phyloP scores from a whole-genome alignment of 2,113 vertebrate species.

The Brachypteracias leptosomus region DNA sequence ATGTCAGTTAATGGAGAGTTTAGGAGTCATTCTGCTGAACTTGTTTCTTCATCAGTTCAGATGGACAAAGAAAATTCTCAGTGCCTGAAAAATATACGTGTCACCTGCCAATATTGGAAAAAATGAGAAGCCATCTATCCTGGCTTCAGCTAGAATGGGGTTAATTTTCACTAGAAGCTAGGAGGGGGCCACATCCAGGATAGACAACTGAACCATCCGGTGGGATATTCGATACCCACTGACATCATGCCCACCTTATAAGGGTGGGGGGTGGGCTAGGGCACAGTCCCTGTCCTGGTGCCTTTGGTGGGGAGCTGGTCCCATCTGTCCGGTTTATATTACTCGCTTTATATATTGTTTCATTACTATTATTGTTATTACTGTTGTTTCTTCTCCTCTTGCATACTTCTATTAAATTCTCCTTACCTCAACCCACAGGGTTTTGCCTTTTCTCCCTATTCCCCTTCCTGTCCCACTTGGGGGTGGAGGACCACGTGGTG shows the following conservation, averaged over 20 bases:
- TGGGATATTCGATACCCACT: not conserved
- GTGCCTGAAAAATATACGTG: not conserved
- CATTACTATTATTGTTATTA: not conserved
- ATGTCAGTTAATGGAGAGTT: not conserved
- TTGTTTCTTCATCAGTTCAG: not conserved
- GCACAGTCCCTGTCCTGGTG: not conserved
- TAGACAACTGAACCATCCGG: not conserved
- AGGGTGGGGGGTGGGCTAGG: too few relatives aligned
- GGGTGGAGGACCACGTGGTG: not conserved
- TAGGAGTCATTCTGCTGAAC: not conserved
- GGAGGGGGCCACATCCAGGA: too few relatives aligned
- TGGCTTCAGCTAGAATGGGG: too few relatives aligned
- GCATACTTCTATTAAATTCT: not conserved
- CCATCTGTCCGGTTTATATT: not conserved
- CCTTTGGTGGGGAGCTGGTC: not conserved
- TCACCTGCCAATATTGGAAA: not conserved
- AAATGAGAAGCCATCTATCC: not conserved
- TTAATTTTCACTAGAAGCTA: too few relatives aligned
- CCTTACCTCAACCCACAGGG: not conserved
- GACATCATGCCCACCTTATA: not conserved
- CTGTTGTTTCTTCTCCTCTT: not conserved
- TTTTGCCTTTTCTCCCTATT: not conserved
- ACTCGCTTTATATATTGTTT: not conserved
- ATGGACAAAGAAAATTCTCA: not conserved
- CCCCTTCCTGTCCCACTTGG: not conserved